phyloP scores from a whole-genome alignment of 2,113 vertebrate genomes.

The Salvelinus sp. region DNA sequence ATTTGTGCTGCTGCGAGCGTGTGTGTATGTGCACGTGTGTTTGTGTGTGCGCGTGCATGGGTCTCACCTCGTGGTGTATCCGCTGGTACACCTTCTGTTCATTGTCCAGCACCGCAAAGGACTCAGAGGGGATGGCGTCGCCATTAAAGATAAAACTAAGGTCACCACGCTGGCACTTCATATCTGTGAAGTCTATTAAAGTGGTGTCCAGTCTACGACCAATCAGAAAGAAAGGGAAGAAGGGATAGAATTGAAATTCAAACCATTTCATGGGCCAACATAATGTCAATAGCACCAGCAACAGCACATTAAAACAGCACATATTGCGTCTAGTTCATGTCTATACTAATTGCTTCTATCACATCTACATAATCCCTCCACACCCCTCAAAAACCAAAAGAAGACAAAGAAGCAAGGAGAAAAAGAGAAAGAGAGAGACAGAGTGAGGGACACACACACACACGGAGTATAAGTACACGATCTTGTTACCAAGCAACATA shows the following conservation, averaged over 20 bases:
- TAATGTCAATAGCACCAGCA: too few species aligned
- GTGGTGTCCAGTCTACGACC: constrained; percentile 91
- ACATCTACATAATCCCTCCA: too few species aligned
- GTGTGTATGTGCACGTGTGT: not conserved
- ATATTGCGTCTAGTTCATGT: too few species aligned
- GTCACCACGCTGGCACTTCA: constrained; percentile 99
- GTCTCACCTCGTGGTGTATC: constrained; percentile 91
- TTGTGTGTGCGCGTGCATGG: not conserved
- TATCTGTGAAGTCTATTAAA: constrained; percentile 98
- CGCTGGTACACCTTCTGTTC: constrained; percentile 98
- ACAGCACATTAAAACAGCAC: too few species aligned
- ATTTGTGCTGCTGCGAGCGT: not conserved
- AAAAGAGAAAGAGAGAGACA: not conserved
- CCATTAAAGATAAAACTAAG: constrained; percentile 98
- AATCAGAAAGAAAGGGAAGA: constrained; percentile 2
- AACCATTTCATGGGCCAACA: too few species aligned
- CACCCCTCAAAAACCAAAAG: not conserved
- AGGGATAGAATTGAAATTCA: not conserved
- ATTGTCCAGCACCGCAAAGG: constrained; percentile 97
- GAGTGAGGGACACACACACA: too few species aligned
- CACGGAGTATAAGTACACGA: not conserved
- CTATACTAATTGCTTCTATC: too few species aligned
- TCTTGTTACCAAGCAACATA: constrained; percentile 1
- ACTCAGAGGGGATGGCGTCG: constrained; percentile 90
- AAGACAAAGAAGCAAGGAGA: not conserved